phyloP scores from a whole-genome alignment of 2,888 invertebrate genomes.

The Hydraecia micacea region DNA sequence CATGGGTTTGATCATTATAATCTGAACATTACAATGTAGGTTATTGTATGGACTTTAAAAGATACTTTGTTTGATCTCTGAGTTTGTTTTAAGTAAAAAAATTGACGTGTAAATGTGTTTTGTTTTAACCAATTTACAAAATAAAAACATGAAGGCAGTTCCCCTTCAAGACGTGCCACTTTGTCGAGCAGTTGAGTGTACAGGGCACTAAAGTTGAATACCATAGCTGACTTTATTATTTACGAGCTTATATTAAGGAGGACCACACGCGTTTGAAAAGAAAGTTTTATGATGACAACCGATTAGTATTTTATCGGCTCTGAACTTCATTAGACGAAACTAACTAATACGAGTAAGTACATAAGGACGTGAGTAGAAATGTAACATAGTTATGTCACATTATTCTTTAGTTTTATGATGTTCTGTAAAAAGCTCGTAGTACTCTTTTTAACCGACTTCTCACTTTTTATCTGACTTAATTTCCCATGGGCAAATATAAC shows the following conservation, averaged over 20 bases:
- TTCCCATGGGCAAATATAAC: too few species aligned
- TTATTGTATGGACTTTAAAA: neutral
- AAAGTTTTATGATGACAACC: slow-evolving; percentile 25
- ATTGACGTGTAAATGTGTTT: too few species aligned
- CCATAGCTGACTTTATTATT: slow-evolving; percentile 46
- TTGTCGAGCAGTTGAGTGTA: slow-evolving; percentile 4
- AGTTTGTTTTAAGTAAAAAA: neutral
- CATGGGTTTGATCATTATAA: neutral
- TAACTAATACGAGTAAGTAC: neutral
- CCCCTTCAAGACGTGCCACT: neutral
- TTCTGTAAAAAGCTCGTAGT: neutral
- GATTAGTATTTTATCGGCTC: slow-evolving; percentile 12
- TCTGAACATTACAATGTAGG: neutral
- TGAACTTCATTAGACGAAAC: neutral
- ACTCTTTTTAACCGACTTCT: too few species aligned
- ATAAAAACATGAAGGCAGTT: neutral
- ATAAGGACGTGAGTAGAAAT: neutral
- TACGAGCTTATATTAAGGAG: slow-evolving; percentile 25
- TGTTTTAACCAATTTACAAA: neutral
- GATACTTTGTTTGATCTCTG: neutral
- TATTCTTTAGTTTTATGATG: neutral
- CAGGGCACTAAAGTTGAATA: slow-evolving; percentile 38
- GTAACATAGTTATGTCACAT: neutral
- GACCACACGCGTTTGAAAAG: slow-evolving; percentile 48
- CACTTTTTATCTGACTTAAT: too few species aligned